These are phyloP conservation scores for Hippocampus mohnikei DNA, from an alignment of 2,113 vertebrate genomes.

Conservation along the genomic window DNA sequence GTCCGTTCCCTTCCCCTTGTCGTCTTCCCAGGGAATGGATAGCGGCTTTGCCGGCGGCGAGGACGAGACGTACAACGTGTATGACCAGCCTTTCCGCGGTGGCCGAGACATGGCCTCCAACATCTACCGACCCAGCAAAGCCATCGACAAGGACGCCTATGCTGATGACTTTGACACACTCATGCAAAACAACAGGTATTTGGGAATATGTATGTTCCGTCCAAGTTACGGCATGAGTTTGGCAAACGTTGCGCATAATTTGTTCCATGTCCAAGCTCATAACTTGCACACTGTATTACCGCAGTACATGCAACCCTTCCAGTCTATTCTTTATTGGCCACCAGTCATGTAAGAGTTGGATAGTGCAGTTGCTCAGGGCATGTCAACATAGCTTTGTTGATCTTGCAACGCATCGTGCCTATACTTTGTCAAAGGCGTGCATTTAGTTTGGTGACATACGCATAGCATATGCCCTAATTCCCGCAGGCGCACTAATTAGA, in stretches of 20 bases:
- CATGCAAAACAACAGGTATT: conserved; percentile 86
- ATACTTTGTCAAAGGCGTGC: too few species aligned
- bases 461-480: not conserved
- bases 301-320: not conserved
- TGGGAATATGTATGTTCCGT: not conserved
- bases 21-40: conserved; percentile 85
- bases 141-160: conserved; percentile 87
- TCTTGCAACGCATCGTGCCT: too few species aligned
- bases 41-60: conserved; percentile 95
- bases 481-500: not conserved
- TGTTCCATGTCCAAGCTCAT: too few species aligned
- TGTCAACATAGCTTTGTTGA: too few species aligned
- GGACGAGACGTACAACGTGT: conserved; percentile 94
- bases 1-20: not conserved
- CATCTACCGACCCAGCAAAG: conserved; percentile 95
- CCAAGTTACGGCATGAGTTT: not conserved
- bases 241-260: too few species aligned
- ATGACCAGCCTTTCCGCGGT: conserved; percentile 90
- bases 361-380: too few species aligned
- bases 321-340: too few species aligned
- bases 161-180: conserved; percentile 88
- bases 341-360: too few species aligned
- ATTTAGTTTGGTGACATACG: not conserved
- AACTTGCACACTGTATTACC: too few species aligned
- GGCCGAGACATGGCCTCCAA: conserved; percentile 91